phyloP scores from a whole-genome alignment of 2,888 invertebrate species.

The Apodemia zela region DNA sequence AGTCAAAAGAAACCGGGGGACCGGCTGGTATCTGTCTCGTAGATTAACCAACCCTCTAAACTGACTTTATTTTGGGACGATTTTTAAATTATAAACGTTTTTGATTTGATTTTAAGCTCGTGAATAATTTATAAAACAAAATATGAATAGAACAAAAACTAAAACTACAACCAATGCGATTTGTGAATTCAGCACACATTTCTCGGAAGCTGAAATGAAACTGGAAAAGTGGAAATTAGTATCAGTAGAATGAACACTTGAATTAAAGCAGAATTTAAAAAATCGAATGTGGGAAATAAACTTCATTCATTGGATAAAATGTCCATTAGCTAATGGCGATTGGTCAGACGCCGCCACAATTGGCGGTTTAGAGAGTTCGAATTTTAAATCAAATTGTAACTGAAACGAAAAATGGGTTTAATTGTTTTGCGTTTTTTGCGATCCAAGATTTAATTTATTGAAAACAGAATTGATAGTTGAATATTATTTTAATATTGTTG shows the following conservation, averaged over 20 bases:
- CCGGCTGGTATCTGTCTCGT: too few species aligned
- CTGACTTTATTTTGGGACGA: too few species aligned
- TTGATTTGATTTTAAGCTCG: too few species aligned
- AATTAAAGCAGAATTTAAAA: constrained; percentile 14
- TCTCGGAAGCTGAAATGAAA: neutral
- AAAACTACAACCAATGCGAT: too few species aligned
- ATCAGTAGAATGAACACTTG: neutral
- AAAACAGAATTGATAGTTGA: too few species aligned
- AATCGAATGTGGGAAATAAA: constrained; percentile 19
- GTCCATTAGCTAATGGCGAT: constrained; percentile 52
- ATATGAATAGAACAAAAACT: too few species aligned
- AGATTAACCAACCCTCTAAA: too few species aligned
- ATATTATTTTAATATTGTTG: too few species aligned
- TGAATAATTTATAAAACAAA: too few species aligned
- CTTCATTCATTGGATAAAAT: constrained; percentile 24
- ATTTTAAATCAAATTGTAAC: constrained; percentile 23
- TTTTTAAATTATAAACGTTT: too few species aligned
- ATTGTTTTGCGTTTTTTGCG: neutral
- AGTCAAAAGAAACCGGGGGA: too few species aligned
- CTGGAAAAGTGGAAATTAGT: neutral
- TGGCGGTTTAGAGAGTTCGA: constrained; percentile 20
- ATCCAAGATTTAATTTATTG: too few species aligned
- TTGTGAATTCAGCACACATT: neutral
- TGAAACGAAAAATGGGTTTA: constrained; percentile 8
- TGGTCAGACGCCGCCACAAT: constrained; percentile 33